Conservation (phyloP, 2,888 invertebrate species). For the Cremastinae sp. region DNA sequence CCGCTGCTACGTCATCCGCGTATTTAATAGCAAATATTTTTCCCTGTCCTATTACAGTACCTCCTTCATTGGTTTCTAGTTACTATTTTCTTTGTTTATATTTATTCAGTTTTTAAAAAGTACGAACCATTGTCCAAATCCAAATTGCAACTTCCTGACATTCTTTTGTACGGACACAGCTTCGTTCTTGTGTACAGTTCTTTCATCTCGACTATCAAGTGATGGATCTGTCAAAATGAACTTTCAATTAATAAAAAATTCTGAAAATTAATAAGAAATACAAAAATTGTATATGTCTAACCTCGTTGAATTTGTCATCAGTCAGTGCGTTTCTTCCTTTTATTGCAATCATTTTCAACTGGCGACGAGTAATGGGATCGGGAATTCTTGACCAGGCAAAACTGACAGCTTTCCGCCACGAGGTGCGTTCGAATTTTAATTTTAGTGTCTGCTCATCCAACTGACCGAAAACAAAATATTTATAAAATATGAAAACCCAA, state of each 20-base stretch:
- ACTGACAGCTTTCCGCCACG: slow-evolving; percentile 87
- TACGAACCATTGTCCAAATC: slow-evolving; percentile 79
- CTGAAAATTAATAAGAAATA: too few relatives aligned
- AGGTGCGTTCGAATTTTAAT: slow-evolving; percentile 87
- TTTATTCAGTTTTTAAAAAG: too few relatives aligned
- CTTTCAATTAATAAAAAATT: too few relatives aligned
- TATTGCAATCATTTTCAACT: slow-evolving; percentile 86
- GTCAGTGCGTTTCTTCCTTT: slow-evolving; percentile 88
- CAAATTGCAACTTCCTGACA: slow-evolving; percentile 77
- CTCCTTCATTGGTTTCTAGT: too few relatives aligned
- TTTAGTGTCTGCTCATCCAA: slow-evolving; percentile 86
- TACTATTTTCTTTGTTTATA: too few relatives aligned
- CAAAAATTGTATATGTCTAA: slow-evolving; percentile 76
- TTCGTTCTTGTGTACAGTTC: slow-evolving; percentile 87
- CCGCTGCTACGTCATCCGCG: too few relatives aligned
- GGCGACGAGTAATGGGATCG: slow-evolving; percentile 85
- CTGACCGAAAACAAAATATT: slow-evolving; percentile 64
- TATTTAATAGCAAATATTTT: too few relatives aligned
- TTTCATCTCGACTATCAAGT: slow-evolving; percentile 89
- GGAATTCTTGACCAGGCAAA: slow-evolving; percentile 86
- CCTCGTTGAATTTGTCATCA: slow-evolving; percentile 88
- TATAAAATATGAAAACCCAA: too few relatives aligned
- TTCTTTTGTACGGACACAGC: slow-evolving; percentile 85
- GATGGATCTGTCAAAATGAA: slow-evolving; percentile 84
- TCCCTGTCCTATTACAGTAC: too few relatives aligned